Conservation (phyloP, 2,113 vertebrate species). For the Mionectes macconnelli region DNA sequence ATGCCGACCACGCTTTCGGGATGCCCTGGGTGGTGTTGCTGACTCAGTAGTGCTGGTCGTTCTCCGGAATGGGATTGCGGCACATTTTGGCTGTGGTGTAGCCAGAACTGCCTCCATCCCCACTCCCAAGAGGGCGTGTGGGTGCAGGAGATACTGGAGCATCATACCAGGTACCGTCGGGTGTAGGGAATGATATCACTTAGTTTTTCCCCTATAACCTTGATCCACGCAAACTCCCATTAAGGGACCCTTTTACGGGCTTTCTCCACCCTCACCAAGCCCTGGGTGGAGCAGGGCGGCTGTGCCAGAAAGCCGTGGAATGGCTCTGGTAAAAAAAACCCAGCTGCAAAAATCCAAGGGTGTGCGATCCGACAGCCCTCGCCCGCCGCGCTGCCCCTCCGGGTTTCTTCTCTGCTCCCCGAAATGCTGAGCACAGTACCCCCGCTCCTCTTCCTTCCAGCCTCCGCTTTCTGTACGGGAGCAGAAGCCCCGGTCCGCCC, state of each 20-base stretch:
- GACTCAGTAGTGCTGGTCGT: neutral
- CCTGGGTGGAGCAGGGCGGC: constrained; percentile 23
- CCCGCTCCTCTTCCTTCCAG: neutral
- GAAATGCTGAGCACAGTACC: accelerated
- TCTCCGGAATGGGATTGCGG: neutral
- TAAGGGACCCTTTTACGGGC: neutral
- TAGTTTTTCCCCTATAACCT: neutral
- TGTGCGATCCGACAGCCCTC: neutral
- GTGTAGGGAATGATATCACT: neutral
- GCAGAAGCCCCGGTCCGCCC: neutral
- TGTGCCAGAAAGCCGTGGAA: neutral
- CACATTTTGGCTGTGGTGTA: neutral
- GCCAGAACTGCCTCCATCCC: neutral
- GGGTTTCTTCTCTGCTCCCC: neutral
- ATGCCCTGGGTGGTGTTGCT: neutral
- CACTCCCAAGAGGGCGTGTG: neutral
- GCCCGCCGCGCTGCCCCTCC: neutral
- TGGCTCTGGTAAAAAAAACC: neutral
- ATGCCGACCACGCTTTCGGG: neutral
- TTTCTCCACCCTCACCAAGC: neutral
- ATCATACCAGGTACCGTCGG: neutral
- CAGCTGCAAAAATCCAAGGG: neutral
- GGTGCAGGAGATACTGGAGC: neutral
- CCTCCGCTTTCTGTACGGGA: neutral
- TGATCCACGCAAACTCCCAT: neutral